Conservation (phyloP, 2,797 vertebrate genomes). For the Bovichtus variegatus region DNA sequence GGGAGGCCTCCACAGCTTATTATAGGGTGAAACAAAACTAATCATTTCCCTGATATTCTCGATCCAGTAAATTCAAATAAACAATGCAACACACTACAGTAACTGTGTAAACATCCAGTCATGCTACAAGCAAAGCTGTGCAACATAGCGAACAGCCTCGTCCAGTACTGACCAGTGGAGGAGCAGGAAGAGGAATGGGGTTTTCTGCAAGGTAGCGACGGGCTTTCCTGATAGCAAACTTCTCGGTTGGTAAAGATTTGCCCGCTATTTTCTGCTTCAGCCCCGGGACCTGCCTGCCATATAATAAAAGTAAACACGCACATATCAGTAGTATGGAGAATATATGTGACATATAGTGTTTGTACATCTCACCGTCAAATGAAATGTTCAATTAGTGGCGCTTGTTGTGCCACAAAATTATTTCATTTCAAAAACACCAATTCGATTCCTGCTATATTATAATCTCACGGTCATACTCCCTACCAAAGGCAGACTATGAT, state of each 20-base stretch:
- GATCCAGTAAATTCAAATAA: neutral
- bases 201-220: conserved; percentile 91
- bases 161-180: conserved; percentile 90
- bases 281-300: conserved; percentile 90
- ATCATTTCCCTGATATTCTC: neutral
- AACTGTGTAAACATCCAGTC: neutral
- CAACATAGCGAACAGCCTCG: neutral
- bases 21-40: no score
- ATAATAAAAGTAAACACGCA: conserved; percentile 18
- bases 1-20: no score
- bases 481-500: neutral
- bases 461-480: neutral
- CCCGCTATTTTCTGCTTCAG: conserved; percentile 98
- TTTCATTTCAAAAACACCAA: neutral
- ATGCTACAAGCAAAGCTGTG: neutral
- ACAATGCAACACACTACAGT: neutral
- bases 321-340: neutral
- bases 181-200: conserved; percentile 89
- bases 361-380: neutral
- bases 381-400: neutral
- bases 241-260: conserved; percentile 97
- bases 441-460: neutral
- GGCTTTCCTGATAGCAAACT: conserved; percentile 97
- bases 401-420: neutral
- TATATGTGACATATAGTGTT: neutral